Evolutionary conservation across 2,113 vertebrate species (phyloP).

Genomic region (Chunga burmeisteri): DNA sequence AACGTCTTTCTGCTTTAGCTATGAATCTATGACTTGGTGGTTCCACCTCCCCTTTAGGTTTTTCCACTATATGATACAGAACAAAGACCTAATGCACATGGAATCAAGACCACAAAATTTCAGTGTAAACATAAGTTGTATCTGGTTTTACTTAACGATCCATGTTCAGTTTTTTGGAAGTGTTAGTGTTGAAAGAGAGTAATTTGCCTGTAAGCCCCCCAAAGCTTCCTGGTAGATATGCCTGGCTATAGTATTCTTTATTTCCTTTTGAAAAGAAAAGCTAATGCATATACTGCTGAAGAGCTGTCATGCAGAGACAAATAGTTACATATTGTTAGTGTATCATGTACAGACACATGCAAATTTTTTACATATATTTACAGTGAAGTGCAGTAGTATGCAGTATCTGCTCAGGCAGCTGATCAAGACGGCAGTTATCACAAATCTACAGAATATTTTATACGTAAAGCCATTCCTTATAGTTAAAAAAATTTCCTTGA

Average conservation of each 20-base stretch:
- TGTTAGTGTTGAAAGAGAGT: neutral
- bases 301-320: neutral
- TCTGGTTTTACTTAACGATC: neutral
- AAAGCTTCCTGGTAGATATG: neutral
- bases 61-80: neutral
- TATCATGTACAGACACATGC: neutral
- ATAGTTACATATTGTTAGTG: neutral
- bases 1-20: constrained; percentile 6
- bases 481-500: neutral
- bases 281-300: neutral
- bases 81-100: neutral
- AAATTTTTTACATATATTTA: neutral
- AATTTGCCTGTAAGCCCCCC: neutral
- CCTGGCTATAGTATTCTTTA: neutral
- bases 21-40: neutral
- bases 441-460: neutral
- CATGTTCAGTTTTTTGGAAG: neutral
- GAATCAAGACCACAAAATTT: neutral
- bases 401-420: neutral
- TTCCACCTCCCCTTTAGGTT: neutral
- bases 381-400: neutral
- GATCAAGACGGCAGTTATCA: neutral
- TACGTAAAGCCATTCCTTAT: neutral
- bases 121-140: neutral
- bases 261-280: neutral